These are phyloP conservation scores for Hozukius guyotensis DNA, from an alignment of 2,797 vertebrate species.

Conservation along the genomic window DNA sequence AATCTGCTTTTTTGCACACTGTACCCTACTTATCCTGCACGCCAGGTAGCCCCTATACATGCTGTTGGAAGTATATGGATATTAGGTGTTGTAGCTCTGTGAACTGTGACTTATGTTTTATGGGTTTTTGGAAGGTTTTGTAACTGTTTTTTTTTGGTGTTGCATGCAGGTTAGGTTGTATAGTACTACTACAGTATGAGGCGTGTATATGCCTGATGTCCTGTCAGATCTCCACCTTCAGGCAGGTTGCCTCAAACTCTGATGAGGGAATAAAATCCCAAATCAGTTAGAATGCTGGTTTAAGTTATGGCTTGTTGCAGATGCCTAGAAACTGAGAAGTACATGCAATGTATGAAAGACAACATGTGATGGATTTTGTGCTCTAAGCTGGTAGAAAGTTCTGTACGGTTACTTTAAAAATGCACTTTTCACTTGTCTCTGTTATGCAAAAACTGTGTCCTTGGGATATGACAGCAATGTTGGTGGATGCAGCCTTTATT, in stretches of 20 bases:
- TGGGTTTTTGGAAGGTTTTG: neutral
- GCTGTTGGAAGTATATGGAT: neutral
- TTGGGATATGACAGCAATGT: neutral
- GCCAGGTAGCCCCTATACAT: neutral
- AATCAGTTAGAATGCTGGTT: neutral
- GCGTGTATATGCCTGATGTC: neutral
- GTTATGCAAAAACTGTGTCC: neutral
- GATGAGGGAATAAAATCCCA: neutral
- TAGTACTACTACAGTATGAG: neutral
- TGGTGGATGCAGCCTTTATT: neutral
- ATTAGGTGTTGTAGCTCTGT: neutral
- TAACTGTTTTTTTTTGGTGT: neutral
- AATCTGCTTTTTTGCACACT: neutral
- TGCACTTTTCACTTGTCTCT: neutral
- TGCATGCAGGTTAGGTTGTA: neutral
- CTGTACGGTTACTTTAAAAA: neutral
- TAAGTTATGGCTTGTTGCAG: neutral
- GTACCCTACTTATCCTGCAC: neutral
- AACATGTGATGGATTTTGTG: neutral
- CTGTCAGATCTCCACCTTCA: conserved; percentile 19
- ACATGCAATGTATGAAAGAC: neutral
- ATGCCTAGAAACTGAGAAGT: neutral
- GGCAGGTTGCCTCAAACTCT: neutral
- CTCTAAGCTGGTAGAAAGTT: neutral
- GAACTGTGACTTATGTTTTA: neutral